Evolutionary conservation across 30 jellyfish, hydroid and myxozoan genomes (phyloP), one percentile per base, ranked within the genome.

Genomic region (Pelagia noctiluca): DNA sequence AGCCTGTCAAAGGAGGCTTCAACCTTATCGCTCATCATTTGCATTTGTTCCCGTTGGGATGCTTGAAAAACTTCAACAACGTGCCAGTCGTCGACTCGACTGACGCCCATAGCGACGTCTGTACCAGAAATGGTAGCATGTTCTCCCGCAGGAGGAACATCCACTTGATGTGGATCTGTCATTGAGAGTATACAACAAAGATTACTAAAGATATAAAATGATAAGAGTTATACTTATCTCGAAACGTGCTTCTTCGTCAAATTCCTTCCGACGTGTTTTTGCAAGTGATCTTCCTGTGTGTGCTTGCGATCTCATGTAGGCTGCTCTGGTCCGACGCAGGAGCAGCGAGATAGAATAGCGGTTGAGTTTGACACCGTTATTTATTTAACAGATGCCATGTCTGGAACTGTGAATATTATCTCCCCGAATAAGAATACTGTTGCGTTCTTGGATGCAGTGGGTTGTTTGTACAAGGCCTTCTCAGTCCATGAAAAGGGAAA

Each of bases 401-500:
- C 57, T 21, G 22, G 23, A 12, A 25, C 53, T 32, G 12, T 65
- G 21, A 11, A 5, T 1, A 34, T 65, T 2, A 28, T 65, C 22
- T 25, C 53, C 12, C 78, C 78, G 16, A 1, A 25, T 25, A 25
- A 50, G 16, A 28, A 65, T 2, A 65, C 78, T 25, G 78, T 32
- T 5, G 25, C 21, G 24, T 65, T 65, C 23, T 8, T 65, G 53
- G 4, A 25, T 25, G 12, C 78, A 26, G 32, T 65, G 19, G 78
- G 78, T 5, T 25, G 13, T 25, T 25, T 65, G 53, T 65, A 65
- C 78, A 32, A 65, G 23, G 57, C 53, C 21, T 65, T 65, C 32
- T 65, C 78, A 23, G 53, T 65, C 26, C 78, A 65, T 28, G 23
- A 65, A 25, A 65, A 8, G 78, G 78, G 78, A n/a, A 29, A 65